Evolutionary conservation across 2,113 vertebrate genomes (phyloP).

Genomic region (Rousettus leschenaultii): DNA sequence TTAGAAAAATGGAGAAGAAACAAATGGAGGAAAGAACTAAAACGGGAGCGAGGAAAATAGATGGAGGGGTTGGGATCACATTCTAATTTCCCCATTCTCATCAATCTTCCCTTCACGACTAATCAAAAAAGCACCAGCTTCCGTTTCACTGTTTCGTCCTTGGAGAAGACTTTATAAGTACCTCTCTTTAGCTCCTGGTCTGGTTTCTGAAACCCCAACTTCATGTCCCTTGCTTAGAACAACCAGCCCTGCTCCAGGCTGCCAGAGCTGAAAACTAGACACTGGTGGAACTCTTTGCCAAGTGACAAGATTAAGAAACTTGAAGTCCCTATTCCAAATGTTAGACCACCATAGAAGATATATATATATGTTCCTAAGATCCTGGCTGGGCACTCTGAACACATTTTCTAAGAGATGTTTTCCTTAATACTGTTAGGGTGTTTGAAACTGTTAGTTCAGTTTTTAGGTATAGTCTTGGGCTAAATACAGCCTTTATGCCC

Average conservation of each 20-base stretch:
- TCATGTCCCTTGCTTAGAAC: not conserved
- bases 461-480: not conserved
- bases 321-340: not conserved
- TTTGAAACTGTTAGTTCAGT: not conserved
- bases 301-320: not conserved
- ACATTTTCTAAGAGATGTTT: not conserved
- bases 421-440: not conserved
- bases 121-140: not conserved
- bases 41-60: not conserved
- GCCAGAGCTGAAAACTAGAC: not conserved
- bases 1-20: not conserved
- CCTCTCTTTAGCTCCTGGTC: not conserved
- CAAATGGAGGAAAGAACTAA: not conserved
- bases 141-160: not conserved
- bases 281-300: not conserved
- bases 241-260: not conserved
- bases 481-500: not conserved
- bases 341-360: not conserved
- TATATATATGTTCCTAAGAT: fast-evolving
- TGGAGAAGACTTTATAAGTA: not conserved
- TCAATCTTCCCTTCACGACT: not conserved
- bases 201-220: not conserved
- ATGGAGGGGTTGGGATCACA: not conserved
- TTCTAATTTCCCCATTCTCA: not conserved
- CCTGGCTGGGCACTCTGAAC: fast-evolving